Evolutionary conservation across 2,888 invertebrate species (phyloP).

Genomic region (Galerucella nymphaeae): DNA sequence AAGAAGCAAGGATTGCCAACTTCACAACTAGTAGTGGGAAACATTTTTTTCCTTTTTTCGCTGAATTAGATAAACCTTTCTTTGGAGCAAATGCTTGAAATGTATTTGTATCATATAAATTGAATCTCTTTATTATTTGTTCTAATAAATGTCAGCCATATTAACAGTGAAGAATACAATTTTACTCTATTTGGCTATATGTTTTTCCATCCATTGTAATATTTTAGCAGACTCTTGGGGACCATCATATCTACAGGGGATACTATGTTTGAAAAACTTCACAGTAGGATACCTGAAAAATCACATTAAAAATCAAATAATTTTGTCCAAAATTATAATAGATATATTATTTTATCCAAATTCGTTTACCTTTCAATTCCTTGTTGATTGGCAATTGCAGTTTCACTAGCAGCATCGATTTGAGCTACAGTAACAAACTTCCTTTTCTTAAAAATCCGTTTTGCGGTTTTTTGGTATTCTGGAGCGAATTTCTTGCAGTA

Average conservation of each 20-base stretch:
- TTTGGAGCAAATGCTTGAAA: no score
- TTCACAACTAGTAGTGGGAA: no score
- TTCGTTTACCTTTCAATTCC: slow-evolving; percentile 23
- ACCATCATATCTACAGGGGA: slow-evolving; percentile 16
- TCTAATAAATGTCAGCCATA: no score
- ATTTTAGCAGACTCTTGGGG: slow-evolving; percentile 16
- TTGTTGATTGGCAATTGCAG: slow-evolving; percentile 19
- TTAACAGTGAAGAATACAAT: no score
- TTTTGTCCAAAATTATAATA: no score
- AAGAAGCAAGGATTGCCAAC: no score
- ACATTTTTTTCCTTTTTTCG: no score
- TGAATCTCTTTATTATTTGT: no score
- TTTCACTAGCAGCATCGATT: slow-evolving; percentile 10
- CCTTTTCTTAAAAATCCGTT: not conserved
- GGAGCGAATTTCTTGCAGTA: slow-evolving; percentile 27
- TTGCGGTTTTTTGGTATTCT: slow-evolving; percentile 18
- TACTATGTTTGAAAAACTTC: slow-evolving; percentile 23
- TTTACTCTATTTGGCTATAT: not conserved
- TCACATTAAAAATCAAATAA: not conserved
- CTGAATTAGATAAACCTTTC: no score
- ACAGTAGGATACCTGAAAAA: slow-evolving; percentile 24
- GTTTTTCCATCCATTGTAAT: slow-evolving; percentile 18
- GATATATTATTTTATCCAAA: not conserved
- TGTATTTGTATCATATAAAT: no score
- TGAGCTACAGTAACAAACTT: not conserved